These are phyloP conservation scores for Acridotheres tristis DNA, from an alignment of 2,797 vertebrate species.

Conservation along the genomic window DNA sequence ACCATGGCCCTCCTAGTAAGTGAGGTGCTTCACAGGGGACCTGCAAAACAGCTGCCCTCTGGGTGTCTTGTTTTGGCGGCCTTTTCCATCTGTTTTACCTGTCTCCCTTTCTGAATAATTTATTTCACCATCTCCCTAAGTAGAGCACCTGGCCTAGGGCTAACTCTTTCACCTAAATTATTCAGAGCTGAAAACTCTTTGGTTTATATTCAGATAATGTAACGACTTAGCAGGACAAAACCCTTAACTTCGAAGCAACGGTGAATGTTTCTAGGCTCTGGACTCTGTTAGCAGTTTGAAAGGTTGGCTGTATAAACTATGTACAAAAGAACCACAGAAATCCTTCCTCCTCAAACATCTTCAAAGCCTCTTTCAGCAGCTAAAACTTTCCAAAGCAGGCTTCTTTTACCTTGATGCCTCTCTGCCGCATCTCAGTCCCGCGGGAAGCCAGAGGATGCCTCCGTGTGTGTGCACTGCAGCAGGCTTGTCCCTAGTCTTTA, in stretches of 20 bases:
- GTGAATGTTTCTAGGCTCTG: conserved; percentile 37
- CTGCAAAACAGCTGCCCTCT: conserved; percentile 74
- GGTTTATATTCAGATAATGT: conserved; percentile 77
- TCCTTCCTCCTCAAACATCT: conserved; percentile 23
- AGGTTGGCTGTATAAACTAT: conserved; percentile 40
- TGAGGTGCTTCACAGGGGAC: conserved; percentile 40
- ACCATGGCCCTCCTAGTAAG: neutral
- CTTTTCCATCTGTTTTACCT: conserved; percentile 87
- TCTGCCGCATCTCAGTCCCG: neutral
- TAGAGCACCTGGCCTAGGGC: conserved; percentile 83
- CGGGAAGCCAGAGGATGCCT: neutral
- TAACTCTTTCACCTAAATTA: conserved; percentile 84
- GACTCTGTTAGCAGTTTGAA: conserved; percentile 45
- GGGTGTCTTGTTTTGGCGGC: conserved; percentile 77
- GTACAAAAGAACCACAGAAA: conserved; percentile 32
- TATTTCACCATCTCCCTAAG: conserved; percentile 86
- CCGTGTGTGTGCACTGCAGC: neutral
- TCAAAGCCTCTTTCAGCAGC: conserved; percentile 12
- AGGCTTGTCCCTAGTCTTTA: neutral
- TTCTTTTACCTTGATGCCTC: neutral
- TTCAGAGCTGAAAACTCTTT: conserved; percentile 81
- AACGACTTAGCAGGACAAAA: conserved; percentile 72
- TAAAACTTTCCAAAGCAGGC: neutral
- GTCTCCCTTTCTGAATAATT: conserved; percentile 85
- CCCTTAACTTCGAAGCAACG: conserved; percentile 54